phyloP scores from a whole-genome alignment of 2,888 invertebrate species.

The Pterostichus madidus region DNA sequence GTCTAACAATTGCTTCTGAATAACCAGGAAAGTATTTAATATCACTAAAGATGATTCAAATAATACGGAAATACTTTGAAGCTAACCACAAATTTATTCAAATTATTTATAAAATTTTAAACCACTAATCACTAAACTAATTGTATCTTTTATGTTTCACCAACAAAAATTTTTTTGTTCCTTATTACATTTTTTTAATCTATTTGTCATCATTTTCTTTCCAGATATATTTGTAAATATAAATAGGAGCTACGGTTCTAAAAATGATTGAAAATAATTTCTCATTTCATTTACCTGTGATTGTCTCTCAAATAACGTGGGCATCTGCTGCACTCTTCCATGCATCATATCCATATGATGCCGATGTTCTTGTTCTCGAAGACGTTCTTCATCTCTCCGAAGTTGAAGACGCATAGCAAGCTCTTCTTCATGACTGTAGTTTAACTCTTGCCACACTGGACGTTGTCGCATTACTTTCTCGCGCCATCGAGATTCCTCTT shows the following conservation, averaged over 20 bases:
- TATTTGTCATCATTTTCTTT: too few relatives aligned
- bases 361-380: slow-evolving; percentile 83
- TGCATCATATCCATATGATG: slow-evolving; percentile 87
- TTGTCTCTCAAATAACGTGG: slow-evolving; percentile 85
- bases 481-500: slow-evolving; percentile 80
- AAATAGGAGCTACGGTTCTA: too few relatives aligned
- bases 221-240: too few relatives aligned
- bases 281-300: slow-evolving; percentile 78
- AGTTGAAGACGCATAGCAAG: slow-evolving; percentile 84
- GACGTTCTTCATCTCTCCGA: slow-evolving; percentile 84
- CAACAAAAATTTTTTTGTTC: not conserved
- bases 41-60: not conserved
- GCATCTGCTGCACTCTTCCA: slow-evolving; percentile 84
- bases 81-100: not conserved
- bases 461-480: slow-evolving; percentile 82
- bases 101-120: not conserved
- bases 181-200: too few relatives aligned
- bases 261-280: not conserved
- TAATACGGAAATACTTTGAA: too few relatives aligned
- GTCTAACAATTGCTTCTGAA: too few relatives aligned
- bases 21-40: not conserved
- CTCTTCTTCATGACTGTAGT: slow-evolving; percentile 84
- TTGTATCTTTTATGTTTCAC: not conserved
- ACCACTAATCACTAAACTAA: too few relatives aligned
- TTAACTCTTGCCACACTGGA: slow-evolving; percentile 86